Base-by-base conservation (phyloP, 2,888 invertebrate species). In the Rhingia rostrata region DNA sequence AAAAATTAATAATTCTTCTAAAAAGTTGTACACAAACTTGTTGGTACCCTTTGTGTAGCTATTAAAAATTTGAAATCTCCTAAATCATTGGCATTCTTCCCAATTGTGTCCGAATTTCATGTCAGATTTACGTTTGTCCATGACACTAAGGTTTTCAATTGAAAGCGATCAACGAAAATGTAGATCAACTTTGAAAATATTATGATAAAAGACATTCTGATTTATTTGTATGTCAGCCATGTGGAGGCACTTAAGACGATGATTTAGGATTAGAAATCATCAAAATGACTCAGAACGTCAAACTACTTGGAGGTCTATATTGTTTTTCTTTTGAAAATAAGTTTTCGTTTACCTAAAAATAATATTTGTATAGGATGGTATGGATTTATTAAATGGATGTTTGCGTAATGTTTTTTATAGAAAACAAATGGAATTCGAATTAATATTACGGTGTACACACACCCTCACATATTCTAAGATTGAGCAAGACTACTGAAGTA, bases 41-140 rank as follows among this genome's bases (percentile, higher is more conserved):
- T 2, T 22, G 1, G 22, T 22, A 22, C 22, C 22, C 22, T 22
- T 22, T 22, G 22, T 22, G 22, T 22, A n/a, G n/a, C n/a, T n/a
- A 22, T 22, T 2, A 22, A 22, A 22, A 22, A 22, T 10, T 33
- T 30, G 3, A 39, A 60, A 72, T 61, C 53, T 30, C 43, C n/a
- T 61, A 30, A 37, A 32, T 39, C 37, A 12, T 67, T 80, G 80
- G 80, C 80, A 80, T 43, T 43, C 49, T 75, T 74, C 80, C 80
- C 61, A 67, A 12, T 66, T 79, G 12, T 33, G 45, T 35, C 37
- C 49, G 30, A 35, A 56, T 54, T 54, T 10, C 30, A 45, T 53
- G 53, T 0, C 0, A 67, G 37, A 58, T 63, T 75, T 75, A 63
- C 41, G 43, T 51, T 61, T 63, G 41, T 39, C 37, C 56, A 35